Evolutionary conservation across 2,113 vertebrate species (phyloP).

Genomic region (Eulemur rufifrons): DNA sequence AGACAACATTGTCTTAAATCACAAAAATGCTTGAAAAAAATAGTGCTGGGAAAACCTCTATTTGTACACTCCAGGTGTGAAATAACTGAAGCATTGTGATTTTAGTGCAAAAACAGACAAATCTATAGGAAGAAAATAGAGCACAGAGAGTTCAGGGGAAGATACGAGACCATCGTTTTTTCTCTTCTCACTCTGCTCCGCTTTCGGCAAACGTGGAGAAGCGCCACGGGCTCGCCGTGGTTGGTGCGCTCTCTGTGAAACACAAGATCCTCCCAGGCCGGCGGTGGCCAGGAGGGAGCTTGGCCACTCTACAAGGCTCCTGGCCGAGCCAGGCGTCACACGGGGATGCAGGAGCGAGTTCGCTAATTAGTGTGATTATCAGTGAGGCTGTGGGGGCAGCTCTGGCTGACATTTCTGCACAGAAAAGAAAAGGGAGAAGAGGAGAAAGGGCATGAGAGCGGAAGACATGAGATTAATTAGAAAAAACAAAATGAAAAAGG

Average conservation of each 20-base stretch:
- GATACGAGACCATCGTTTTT: accelerated
- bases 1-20: neutral
- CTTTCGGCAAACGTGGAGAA: neutral
- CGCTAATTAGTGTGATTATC: neutral
- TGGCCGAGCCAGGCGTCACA: neutral
- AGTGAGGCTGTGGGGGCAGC: neutral
- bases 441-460: neutral
- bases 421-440: too few species aligned
- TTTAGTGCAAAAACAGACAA: neutral
- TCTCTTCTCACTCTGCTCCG: neutral
- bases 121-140: neutral
- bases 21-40: neutral
- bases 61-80: accelerated
- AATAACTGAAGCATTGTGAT: too few species aligned
- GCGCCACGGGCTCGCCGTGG: accelerated
- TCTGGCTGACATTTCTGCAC: neutral
- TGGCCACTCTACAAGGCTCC: neutral
- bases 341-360: neutral
- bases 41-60: neutral
- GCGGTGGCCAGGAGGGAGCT: neutral
- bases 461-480: neutral
- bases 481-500: neutral
- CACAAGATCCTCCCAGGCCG: neutral
- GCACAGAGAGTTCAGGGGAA: neutral
- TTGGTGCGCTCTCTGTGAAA: neutral